Percentiles rank a stretch among this genome's conserved stretches.
These are phyloP conservation scores for Beris morrisii DNA, from an alignment of 2,888 invertebrate species.

Conservation along the genomic window DNA sequence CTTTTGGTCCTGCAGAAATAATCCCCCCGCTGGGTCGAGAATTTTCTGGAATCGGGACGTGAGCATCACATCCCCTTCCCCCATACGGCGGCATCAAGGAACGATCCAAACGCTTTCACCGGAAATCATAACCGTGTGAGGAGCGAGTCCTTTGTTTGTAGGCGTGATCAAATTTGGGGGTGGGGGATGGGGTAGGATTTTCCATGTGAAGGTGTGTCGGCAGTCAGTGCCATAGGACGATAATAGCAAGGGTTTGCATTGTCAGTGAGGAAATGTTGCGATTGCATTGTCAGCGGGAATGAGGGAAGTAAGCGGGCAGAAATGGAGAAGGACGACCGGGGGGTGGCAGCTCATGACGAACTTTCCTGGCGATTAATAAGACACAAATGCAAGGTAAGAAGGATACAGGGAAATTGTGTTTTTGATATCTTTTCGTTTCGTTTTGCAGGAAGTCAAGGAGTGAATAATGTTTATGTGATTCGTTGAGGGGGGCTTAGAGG, in stretches of 20 bases:
- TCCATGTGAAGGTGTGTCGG: conserved; percentile 27
- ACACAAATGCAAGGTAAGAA: conserved; percentile 29
- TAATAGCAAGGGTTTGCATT: conserved; percentile 26
- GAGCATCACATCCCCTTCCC: conserved; percentile 12
- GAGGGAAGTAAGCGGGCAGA: background rate
- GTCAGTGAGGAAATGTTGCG: conserved; percentile 24
- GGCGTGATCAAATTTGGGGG: conserved; percentile 11
- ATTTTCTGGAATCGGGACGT: conserved; percentile 26
- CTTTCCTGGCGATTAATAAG: conserved; percentile 29
- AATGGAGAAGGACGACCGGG: background rate
- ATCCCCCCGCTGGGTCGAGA: conserved; percentile 15
- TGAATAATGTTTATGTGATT: too few relatives aligned
- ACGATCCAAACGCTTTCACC: conserved; percentile 24
- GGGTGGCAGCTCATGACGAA: conserved; percentile 2
- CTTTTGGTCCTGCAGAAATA: conserved; percentile 2
- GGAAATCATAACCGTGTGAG: conserved; percentile 30
- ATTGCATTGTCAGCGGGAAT: conserved; percentile 13
- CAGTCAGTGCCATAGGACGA: conserved; percentile 26
- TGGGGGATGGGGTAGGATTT: conserved; percentile 12
- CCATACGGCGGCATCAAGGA: background rate
- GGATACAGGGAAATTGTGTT: conserved; percentile 29
- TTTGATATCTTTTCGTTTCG: conserved; percentile 22
- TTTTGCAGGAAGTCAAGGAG: too few relatives aligned
- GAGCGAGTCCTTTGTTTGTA: conserved; percentile 28
- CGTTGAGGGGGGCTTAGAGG: too few relatives aligned